A percentile compares a stretch with the other conserved stretches of the same genome.
These are phyloP conservation scores for Vulpes lagopus DNA, from an alignment of 2,113 vertebrate genomes.

Conservation along the genomic window DNA sequence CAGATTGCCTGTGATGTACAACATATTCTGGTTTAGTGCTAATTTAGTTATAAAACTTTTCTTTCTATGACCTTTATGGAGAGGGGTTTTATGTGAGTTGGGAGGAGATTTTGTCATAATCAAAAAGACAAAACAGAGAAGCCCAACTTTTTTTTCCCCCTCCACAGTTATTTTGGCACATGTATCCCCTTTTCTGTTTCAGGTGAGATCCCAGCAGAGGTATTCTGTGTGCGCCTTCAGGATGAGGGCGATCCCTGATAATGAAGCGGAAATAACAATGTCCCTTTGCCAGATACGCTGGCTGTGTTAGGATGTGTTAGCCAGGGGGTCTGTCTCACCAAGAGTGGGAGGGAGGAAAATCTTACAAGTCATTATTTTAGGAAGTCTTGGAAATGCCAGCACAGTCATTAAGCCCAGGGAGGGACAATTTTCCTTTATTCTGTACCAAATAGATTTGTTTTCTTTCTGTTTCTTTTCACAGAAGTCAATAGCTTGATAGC, in stretches of 20 bases:
- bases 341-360: neutral
- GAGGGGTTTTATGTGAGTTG: neutral
- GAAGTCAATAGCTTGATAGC: neutral
- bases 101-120: neutral
- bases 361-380: neutral
- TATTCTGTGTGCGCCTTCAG: neutral
- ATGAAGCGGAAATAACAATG: neutral
- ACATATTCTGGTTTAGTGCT: neutral
- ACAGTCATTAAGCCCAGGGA: neutral
- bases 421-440: neutral
- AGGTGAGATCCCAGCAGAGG: neutral
- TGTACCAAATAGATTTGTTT: neutral
- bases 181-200: neutral
- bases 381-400: neutral
- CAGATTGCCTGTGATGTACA: neutral
- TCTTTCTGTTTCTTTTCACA: neutral
- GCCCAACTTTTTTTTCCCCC: neutral
- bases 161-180: neutral
- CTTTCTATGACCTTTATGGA: neutral
- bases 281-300: neutral
- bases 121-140: neutral
- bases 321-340: neutral
- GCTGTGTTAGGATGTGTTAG: no score
- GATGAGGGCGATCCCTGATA: neutral
- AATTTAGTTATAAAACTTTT: neutral